Percentiles rank a stretch among this genome's conserved stretches.
Evolutionary conservation across 2,797 vertebrate species (phyloP).

Genomic region (Momotus momota): DNA sequence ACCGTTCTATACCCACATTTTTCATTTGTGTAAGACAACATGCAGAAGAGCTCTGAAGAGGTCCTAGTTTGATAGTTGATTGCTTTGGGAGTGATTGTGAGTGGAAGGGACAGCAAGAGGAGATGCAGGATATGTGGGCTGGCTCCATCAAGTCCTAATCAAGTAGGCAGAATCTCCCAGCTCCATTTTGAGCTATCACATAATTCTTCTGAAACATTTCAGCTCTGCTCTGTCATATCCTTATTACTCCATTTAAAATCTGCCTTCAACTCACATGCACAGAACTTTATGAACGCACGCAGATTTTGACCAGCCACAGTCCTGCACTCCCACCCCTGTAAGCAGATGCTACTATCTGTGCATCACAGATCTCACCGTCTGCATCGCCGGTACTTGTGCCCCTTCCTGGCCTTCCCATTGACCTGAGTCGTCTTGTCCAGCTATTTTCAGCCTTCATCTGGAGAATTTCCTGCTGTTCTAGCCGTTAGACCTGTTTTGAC

Average conservation of each 20-base stretch:
- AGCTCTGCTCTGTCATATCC: neutral
- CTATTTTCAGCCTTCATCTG: neutral
- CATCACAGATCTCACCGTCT: neutral
- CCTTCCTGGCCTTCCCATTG: neutral
- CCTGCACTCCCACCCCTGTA: neutral
- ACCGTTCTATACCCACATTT: neutral
- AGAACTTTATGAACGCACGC: neutral
- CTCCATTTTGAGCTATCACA: neutral
- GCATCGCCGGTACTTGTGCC: neutral
- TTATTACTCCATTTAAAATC: neutral
- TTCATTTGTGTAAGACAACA: neutral
- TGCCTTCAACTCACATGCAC: neutral
- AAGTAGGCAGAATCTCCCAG: neutral
- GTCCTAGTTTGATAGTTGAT: neutral
- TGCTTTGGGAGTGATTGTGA: neutral
- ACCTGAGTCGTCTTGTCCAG: neutral
- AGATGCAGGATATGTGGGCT: neutral
- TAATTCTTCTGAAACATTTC: neutral
- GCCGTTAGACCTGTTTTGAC: neutral
- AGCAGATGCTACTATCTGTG: neutral
- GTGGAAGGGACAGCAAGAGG: neutral
- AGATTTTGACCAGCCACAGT: neutral
- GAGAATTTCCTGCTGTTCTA: neutral
- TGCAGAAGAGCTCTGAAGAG: neutral
- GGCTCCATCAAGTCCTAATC: neutral